Base-by-base conservation (phyloP, 2,888 invertebrate species). In the Megalurothrips usitatus region DNA sequence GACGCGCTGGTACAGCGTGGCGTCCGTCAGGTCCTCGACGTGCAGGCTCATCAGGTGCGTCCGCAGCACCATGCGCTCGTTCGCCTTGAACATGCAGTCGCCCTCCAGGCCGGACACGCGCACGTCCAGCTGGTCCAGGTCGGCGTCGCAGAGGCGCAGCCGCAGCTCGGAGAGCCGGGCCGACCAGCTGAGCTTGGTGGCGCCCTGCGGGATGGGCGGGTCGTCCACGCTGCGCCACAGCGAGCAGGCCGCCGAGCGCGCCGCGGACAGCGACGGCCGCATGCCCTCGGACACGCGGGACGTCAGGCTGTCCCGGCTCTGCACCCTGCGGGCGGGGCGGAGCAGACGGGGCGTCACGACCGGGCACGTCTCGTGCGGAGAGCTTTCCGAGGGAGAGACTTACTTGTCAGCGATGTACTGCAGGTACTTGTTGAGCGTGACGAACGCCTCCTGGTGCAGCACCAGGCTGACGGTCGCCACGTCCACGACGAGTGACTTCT, bases 51-150 rank as follows among this genome's bases (percentile, higher is more conserved):
- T 90, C 49, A 95, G 88, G 85, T 91, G 92, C 28, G 92, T 89
- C 82, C 93, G 90, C 84, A 95, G 89, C 52, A 94, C 92, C 88
- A 93, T 92, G 84, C 93, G 89, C 85, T 94, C 94, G 84, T 94
- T 94, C 0, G 93, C 93, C 84, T 93, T 92, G 86, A 94, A 93
- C 83, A 94, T 90, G 84, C 93, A 92, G 87, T 94, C 94, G 84
- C 92, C 91, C 87, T 94, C 94, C 82, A 94, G 85, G 0, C 92
- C 91, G 78, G 89, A 81, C 83, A 86, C 82, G 85, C 86, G 82
- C 80, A 84, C 86, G 84, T 93, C 92, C 75, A 94, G 87, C 82
- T 94, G 89, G 82, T 93, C 91, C 81, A 91, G 89, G 84, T 94
- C 94, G 26, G 91, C 90, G 86, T 94, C 93, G 84, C 93, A 93